Conservation (phyloP, 2,113 vertebrate species). For the Rhabdomys dilectus region DNA sequence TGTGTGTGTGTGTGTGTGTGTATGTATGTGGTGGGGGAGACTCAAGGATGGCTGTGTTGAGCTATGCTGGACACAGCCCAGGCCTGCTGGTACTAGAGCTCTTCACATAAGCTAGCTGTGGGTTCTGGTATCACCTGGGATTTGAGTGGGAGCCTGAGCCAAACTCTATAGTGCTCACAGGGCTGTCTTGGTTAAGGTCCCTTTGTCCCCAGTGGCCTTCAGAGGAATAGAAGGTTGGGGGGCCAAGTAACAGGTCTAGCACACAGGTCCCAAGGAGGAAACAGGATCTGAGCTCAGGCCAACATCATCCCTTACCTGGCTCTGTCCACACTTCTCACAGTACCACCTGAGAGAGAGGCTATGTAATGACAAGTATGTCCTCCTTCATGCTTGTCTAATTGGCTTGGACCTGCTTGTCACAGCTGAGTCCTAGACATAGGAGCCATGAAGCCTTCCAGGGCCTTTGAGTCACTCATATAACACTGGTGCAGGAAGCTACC, state of each 20-base stretch:
- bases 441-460: rapidly evolving
- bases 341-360: not conserved
- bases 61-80: not conserved
- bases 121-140: not conserved
- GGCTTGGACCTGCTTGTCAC: not conserved
- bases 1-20: not conserved
- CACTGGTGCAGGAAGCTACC: not conserved
- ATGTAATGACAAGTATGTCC: not conserved
- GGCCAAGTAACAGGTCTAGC: not conserved
- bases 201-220: not conserved
- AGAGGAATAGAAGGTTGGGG: not conserved
- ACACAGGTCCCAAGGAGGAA: not conserved
- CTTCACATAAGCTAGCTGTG: not conserved
- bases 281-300: not conserved
- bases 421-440: not conserved
- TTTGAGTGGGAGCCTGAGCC: not conserved
- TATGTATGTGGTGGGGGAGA: no score
- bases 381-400: not conserved
- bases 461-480: not conserved
- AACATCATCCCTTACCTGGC: not conserved
- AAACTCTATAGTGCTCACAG: not conserved
- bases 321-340: not conserved
- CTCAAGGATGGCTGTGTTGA: not conserved
- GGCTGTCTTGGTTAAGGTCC: not conserved
- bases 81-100: no score